Evolutionary conservation across 2,888 invertebrate genomes (phyloP), one percentile per base, ranked within the genome.

Genomic region (Crossocerus cetratus): DNA sequence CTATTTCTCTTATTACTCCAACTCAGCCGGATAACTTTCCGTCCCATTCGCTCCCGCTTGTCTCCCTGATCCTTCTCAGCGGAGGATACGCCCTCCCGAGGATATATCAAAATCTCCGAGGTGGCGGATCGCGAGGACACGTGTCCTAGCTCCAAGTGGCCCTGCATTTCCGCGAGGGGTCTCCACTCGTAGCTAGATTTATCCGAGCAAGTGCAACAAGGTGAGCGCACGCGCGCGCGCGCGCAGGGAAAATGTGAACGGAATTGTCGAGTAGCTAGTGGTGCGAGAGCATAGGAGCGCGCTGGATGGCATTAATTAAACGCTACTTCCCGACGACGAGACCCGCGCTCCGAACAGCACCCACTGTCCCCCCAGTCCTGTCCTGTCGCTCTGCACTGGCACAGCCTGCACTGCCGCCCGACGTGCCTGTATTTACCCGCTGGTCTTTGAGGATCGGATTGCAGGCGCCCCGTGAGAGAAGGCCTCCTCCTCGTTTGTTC

Each of bases 281-380:
- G 58, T 68, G 62, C 72, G 63, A 65, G 63, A 65, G 69, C 70
- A 67, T 68, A 60, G 69, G 66, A 65, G 63, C 64, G 72, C 70
- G 73, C 58, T 72, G 70, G 75, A 80, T 72, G 74, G 80, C 77
- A 81, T 81, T 81, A 81, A 81, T 81, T 82, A 81, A 82, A 81
- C 72, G 80, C 67, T 69, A n/a, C 67, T 72, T 63, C 43, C 64
- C 55, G 49, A 61, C 44, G 21, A 63, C 8, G 11, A 16, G 11
- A 16, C 20, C 63, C 49, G 14, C 53, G 20, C 49, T 57, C 4
- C 63, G 22, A 49, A 49, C 16, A 16, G 1, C 32, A 32, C 32
- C 49, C 0, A 14, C 16, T 16, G 49, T 13, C 43, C 5, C 16
- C 49, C 4, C 49, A n/a, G 14, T 49, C 14, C 13, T 16, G 8